These are phyloP conservation scores for Xylota segnis DNA, from an alignment of 2,888 invertebrate genomes.

Conservation along the genomic window DNA sequence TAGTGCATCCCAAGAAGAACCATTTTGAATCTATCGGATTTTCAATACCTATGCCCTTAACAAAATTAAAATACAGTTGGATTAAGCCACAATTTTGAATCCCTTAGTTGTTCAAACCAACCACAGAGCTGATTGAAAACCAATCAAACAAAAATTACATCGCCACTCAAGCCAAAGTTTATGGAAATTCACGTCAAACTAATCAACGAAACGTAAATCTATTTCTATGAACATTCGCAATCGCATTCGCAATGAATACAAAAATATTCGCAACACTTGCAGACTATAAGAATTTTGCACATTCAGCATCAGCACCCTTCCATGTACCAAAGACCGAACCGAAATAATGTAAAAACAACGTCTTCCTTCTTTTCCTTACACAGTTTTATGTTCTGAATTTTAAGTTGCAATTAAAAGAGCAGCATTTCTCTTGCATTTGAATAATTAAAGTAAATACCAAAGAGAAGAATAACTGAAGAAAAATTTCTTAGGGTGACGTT, in stretches of 20 bases:
- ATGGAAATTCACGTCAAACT: constrained; percentile 2
- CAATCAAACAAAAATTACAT: neutral
- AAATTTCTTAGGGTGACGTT: constrained; percentile 55
- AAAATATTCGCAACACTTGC: constrained; percentile 1
- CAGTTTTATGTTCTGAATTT: constrained; percentile 82
- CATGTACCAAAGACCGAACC: neutral
- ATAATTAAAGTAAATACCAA: constrained; percentile 74
- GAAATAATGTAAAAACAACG: constrained; percentile 16
- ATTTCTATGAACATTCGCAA: neutral
- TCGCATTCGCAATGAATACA: neutral
- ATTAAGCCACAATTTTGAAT: too few species aligned
- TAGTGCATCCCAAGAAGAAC: too few species aligned
- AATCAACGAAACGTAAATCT: constrained; percentile 1
- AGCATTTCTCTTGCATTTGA: constrained; percentile 73
- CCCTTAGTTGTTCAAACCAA: too few species aligned
- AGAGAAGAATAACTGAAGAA: constrained; percentile 56
- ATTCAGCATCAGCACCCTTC: neutral
- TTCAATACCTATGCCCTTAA: too few species aligned
- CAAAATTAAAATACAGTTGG: too few species aligned
- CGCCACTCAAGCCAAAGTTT: neutral
- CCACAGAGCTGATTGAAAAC: neutral
- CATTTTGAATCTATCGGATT: too few species aligned
- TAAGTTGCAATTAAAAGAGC: constrained; percentile 82
- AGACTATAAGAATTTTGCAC: constrained; percentile 8
- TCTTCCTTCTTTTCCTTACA: constrained; percentile 78